Conservation (phyloP, 2,113 vertebrate species). For the Pelusios castaneus region DNA sequence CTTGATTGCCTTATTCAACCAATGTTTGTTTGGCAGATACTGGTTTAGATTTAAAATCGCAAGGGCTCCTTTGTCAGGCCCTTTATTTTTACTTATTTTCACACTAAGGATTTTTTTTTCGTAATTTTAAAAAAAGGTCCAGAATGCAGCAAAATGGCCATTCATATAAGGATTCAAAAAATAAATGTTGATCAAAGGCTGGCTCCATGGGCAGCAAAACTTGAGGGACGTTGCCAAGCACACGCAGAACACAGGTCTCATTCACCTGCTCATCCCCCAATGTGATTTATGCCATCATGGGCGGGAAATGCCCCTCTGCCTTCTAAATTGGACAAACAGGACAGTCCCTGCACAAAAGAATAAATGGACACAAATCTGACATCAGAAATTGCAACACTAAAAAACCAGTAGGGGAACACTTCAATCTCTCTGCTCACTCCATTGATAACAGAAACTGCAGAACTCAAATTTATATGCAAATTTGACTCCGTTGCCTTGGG, state of each 20-base stretch:
- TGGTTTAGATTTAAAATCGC: neutral
- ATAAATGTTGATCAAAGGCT: fast-evolving
- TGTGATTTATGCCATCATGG: too few species aligned
- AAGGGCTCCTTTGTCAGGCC: neutral
- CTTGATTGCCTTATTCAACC: neutral
- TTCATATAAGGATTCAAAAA: neutral
- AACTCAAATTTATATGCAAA: too few species aligned
- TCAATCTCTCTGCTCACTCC: too few species aligned
- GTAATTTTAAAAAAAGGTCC: neutral
- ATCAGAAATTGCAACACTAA: too few species aligned
- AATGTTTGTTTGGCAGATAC: neutral
- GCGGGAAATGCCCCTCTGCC: too few species aligned
- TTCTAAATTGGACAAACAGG: too few species aligned
- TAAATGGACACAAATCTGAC: too few species aligned
- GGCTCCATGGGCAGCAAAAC: neutral
- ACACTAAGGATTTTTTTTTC: neutral
- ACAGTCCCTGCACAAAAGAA: too few species aligned
- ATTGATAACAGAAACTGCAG: too few species aligned
- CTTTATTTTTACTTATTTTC: neutral
- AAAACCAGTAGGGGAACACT: too few species aligned
- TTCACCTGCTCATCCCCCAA: too few species aligned
- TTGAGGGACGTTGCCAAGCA: neutral
- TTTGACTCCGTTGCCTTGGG: too few species aligned
- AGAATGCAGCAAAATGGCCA: neutral
- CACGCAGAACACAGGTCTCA: slow-evolving; percentile 13